Evolutionary conservation across 2,797 vertebrate species (phyloP).

Genomic region (Chromis chromis): DNA sequence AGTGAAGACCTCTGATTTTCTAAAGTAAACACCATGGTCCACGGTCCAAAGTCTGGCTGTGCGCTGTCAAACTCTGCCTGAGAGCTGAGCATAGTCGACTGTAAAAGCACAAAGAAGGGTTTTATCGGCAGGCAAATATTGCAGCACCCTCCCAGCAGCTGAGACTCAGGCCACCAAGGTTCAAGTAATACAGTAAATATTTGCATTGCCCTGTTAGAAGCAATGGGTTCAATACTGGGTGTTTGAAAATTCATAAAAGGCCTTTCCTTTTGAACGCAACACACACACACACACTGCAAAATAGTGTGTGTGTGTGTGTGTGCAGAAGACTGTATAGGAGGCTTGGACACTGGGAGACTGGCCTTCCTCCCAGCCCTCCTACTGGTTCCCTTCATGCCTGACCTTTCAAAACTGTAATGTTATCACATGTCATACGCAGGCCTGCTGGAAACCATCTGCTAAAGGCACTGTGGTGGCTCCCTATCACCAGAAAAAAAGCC

Average conservation of each 20-base stretch:
- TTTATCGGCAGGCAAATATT: constrained; percentile 78
- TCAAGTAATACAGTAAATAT: constrained; percentile 80
- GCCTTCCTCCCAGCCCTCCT: constrained; percentile 41
- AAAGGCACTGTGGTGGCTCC: constrained; percentile 68
- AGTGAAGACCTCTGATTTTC: constrained; percentile 60
- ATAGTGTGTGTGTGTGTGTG: constrained; percentile 28
- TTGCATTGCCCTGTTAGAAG: constrained; percentile 64
- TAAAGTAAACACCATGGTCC: constrained; percentile 68
- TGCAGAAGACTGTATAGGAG: constrained; percentile 20
- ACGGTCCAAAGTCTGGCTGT: constrained; percentile 65
- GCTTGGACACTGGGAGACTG: constrained; percentile 34
- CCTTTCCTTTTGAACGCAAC: constrained; percentile 32
- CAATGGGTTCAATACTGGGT: constrained; percentile 44
- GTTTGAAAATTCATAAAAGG: constrained; percentile 43
- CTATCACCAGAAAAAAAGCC: constrained; percentile 30
- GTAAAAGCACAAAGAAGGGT: constrained; percentile 59
- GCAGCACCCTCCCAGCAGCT: constrained; percentile 50
- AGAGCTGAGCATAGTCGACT: constrained; percentile 38
- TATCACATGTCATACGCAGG: constrained; percentile 82
- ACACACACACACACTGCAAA: not conserved
- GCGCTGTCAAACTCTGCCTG: constrained; percentile 37
- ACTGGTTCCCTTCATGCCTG: constrained; percentile 74
- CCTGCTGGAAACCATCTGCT: constrained; percentile 86
- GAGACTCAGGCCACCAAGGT: constrained; percentile 58
- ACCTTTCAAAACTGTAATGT: constrained; percentile 84